A percentile compares a stretch with the other conserved stretches of the same genome.
Conservation (phyloP, 2,113 vertebrate species). For the Chaetodon auriga region DNA sequence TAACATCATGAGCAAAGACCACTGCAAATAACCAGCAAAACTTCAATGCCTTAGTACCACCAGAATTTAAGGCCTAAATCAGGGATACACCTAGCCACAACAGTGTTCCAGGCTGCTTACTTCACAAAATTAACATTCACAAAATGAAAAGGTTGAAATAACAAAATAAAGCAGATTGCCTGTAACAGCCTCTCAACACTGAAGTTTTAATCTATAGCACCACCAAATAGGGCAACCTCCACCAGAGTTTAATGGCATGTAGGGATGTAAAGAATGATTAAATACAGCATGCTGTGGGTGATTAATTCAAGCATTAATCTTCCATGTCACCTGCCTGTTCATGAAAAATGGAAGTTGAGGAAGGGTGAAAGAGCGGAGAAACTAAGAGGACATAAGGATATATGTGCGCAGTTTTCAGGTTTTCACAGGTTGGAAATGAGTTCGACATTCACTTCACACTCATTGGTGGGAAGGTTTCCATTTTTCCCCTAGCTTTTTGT, state of each 20-base stretch:
- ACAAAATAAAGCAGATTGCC: background rate
- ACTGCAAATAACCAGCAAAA: background rate
- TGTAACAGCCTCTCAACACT: background rate
- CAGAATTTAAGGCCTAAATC: background rate
- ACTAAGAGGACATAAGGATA: background rate
- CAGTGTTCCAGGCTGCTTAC: background rate
- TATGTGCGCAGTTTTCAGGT: background rate
- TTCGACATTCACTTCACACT: background rate
- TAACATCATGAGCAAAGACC: background rate
- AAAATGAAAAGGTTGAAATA: background rate
- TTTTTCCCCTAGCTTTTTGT: background rate
- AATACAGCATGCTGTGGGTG: conserved; percentile 63
- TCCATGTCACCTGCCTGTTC: conserved; percentile 68
- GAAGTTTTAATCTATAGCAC: conserved; percentile 29
- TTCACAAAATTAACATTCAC: background rate
- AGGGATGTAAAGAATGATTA: conserved; percentile 57
- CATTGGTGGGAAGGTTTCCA: conserved; percentile 6
- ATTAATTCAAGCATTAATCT: conserved; percentile 73
- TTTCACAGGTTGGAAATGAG: conserved; percentile 6
- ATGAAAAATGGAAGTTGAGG: conserved; percentile 66
- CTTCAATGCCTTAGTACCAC: background rate
- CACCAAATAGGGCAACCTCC: conserved; percentile 28
- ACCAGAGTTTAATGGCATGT: conserved; percentile 48
- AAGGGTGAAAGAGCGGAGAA: conserved; percentile 6
- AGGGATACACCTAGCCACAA: too few relatives aligned